These are phyloP conservation scores for Piscicola geometra DNA, from an alignment of 2,888 invertebrate genomes.

Conservation along the genomic window DNA sequence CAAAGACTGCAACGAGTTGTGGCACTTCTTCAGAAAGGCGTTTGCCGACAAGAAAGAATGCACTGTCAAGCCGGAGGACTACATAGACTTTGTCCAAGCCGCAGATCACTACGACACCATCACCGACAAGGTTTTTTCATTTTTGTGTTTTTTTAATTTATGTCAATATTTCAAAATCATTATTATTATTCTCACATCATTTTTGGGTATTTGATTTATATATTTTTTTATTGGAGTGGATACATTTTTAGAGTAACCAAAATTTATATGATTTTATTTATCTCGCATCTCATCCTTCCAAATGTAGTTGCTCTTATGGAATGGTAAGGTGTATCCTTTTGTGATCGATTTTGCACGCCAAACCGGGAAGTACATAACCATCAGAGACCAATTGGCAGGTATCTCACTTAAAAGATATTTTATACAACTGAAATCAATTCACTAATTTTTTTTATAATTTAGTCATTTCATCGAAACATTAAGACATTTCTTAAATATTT, in stretches of 20 bases:
- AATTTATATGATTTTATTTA: no score
- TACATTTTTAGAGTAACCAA: no score
- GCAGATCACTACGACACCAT: not conserved
- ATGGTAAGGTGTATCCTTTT: not conserved
- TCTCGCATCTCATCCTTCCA: no score
- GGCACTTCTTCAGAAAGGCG: not conserved
- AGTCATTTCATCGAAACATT: not conserved
- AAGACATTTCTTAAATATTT: not conserved
- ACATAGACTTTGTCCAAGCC: not conserved
- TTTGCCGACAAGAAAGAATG: not conserved
- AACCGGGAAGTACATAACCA: not conserved
- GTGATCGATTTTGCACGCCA: constrained; percentile 1
- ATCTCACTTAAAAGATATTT: no score
- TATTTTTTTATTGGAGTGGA: no score
- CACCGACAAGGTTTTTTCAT: not conserved
- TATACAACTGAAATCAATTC: no score
- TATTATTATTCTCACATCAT: no score
- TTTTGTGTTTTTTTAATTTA: no score
- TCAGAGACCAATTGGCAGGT: constrained; percentile 3
- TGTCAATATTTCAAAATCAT: no score
- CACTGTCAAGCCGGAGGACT: not conserved
- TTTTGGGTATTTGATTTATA: no score
- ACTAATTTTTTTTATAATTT: no score
- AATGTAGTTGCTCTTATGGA: not conserved
- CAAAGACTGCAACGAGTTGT: not conserved